Base-by-base conservation (phyloP, 1,140 invertebrate genomes). In the Pseudoatta argentina region DNA sequence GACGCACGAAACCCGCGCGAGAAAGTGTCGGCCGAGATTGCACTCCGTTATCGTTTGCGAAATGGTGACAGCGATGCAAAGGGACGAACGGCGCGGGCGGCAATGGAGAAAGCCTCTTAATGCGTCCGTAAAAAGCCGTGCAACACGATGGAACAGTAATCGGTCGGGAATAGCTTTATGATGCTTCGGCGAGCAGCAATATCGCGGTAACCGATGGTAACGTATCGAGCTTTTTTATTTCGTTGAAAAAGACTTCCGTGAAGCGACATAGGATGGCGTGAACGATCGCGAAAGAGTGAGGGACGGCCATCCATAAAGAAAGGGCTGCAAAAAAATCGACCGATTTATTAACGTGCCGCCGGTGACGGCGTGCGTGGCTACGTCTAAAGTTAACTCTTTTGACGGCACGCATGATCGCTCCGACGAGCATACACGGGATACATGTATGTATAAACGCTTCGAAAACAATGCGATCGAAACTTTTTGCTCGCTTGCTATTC, bases 21-120 rank as follows among this genome's bases (percentile, higher is more conserved):
- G 76, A 85, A 81, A 87, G 78, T 63, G 86, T 76, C 86, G 75
- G 67, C 18, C 78, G 79, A 90, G 88, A 90, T 89, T 90, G 89
- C 57, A 57, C 76, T 30, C 44, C 88, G 76, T 87, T 90, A 90
- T 89, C 88, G 71, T 59, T 57, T 61, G 88, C 85, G 88, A 87
- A 85, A 90, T 30, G 64, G 64, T 48, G 63, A 86, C 55, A 55
- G 63, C 63, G 59, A 77, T 85, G 55, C 79, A 44, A 86, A 51
- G 59, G 16, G 64, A 67, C 51, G 44, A 76, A 44, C 27, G 51
- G 51, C 64, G 5, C 6, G 30, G 30, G 30, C 2, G 76, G 75
- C 34, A 63, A 27, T 53, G 53, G 59, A 57, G 57, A 55, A 79
- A 55, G 86, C 75, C 67, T 89, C 79, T 90, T 83, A 90, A 85